A percentile compares a stretch with the other conserved stretches of the same genome.
phyloP scores from a whole-genome alignment of 2,113 vertebrate species.

The Microcebus ravelobensis region DNA sequence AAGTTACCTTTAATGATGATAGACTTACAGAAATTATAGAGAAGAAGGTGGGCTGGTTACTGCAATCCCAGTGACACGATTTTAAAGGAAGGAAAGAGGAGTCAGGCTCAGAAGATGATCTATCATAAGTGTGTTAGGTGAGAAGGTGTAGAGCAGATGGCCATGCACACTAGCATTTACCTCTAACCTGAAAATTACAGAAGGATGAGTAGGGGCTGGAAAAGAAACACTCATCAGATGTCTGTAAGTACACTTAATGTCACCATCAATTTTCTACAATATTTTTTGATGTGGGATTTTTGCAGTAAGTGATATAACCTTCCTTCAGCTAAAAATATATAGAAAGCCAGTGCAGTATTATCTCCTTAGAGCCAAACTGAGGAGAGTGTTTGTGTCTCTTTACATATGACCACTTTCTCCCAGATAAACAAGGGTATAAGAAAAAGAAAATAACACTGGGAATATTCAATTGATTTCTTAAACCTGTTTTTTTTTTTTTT shows the following conservation, averaged over 20 bases:
- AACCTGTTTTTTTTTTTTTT: neutral
- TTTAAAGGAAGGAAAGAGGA: neutral
- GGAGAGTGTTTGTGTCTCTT: neutral
- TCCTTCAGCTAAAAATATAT: neutral
- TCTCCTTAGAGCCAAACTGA: neutral
- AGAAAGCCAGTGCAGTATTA: neutral
- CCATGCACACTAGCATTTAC: neutral
- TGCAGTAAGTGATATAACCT: constrained; percentile 29
- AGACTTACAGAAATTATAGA: neutral
- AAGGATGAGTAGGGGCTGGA: neutral
- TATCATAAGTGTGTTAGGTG: neutral
- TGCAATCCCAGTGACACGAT: too few relatives aligned
- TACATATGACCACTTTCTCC: neutral
- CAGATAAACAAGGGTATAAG: neutral
- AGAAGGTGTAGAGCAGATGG: neutral
- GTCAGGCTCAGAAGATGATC: neutral
- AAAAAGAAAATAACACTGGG: neutral
- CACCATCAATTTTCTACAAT: neutral
- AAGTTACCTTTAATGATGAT: neutral
- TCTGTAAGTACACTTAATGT: constrained; percentile 33
- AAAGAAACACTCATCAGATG: neutral
- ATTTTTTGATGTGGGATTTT: constrained; percentile 48
- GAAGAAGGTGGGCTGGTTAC: neutral
- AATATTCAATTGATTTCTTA: neutral
- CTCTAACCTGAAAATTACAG: constrained; percentile 27